Conservation (phyloP, 2,797 vertebrate genomes). For the Rhinophrynus dorsalis region DNA sequence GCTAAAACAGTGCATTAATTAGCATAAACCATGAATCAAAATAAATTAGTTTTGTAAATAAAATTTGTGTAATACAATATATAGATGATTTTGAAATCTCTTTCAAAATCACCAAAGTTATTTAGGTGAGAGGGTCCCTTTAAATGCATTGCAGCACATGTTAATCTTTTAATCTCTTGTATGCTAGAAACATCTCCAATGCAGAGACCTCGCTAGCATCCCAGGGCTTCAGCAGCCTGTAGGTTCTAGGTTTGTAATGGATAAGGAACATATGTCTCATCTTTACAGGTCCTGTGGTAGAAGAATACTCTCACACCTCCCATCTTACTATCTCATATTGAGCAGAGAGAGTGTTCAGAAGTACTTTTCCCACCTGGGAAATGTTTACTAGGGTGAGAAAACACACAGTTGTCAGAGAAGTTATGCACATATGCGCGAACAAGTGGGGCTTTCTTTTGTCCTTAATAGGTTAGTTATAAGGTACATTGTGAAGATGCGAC, state of each 20-base stretch:
- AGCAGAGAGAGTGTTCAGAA: slow-evolving; percentile 8
- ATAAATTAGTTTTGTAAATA: too few species aligned
- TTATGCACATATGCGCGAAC: slow-evolving; percentile 37
- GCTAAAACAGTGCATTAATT: too few species aligned
- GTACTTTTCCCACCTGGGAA: slow-evolving; percentile 30
- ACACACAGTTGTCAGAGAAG: slow-evolving; percentile 32
- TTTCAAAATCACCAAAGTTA: too few species aligned
- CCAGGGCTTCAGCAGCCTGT: neutral
- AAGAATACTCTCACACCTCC: neutral
- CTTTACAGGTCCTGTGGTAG: neutral
- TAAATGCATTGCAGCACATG: too few species aligned
- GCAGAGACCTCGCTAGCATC: too few species aligned
- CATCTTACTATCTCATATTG: slow-evolving; percentile 1
- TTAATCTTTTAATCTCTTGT: too few species aligned
- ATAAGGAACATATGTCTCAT: slow-evolving; percentile 14
- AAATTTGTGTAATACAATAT: too few species aligned
- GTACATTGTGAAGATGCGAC: too few species aligned
- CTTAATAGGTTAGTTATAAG: neutral
- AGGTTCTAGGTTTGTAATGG: neutral
- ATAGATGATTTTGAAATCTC: too few species aligned
- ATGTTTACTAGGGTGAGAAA: slow-evolving; percentile 33
- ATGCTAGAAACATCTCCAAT: too few species aligned
- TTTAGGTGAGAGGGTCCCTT: too few species aligned
- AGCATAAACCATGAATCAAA: too few species aligned
- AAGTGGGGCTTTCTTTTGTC: slow-evolving; percentile 37